Evolutionary conservation across 2,113 vertebrate genomes (phyloP), one percentile per base, ranked within the genome.

Genomic region (Hypanus sabinus): DNA sequence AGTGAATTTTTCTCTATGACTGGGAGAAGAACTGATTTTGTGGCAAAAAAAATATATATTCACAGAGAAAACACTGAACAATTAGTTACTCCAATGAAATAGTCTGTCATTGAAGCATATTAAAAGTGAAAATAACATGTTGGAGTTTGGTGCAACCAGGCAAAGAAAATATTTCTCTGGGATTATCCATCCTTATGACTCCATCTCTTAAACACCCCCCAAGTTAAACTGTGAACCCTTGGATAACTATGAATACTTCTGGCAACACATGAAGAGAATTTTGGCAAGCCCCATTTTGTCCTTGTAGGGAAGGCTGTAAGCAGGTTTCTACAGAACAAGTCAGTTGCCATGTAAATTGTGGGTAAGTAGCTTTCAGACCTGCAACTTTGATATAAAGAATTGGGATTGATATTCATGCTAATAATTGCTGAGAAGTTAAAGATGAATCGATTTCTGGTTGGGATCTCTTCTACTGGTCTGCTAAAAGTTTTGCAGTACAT

Each of bases 381-480:
- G 68, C 91, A 71, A 55, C 70, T 75, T 30, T 30, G 38, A 38
- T 46, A 73, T 27, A 46, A 93, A 93, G 20, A 38, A 36, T 18
- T 57, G 30, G 62, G 7, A 11, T 93, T 55, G 36, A 27, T 73
- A 93, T 20, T 10, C 38, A 30, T 55, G 9, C 24, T 93, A 73
- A 73, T 93, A 55, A 93, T 93, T 46, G 33, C 36, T 3, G 33
- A 33, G 60, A 68, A 30, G 60, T 90, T 60, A 90, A 71, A 93
- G 91, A 75, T 73, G 10, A 93, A 93, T 93, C 73, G 70, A 93
- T 55, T 93, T 93, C 36, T 93, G 70, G 33, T 93, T 6, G 33
- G 68, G 73, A 73, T 93, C 70, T 93, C 46, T 73, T 30, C 18
- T 75, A 27, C 91, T 24, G 71, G 91, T 93, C 91, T 55, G 55